Evolutionary conservation across 2,113 vertebrate genomes (phyloP), one percentile per base, ranked within the genome.

Genomic region (Platysteira castanea): DNA sequence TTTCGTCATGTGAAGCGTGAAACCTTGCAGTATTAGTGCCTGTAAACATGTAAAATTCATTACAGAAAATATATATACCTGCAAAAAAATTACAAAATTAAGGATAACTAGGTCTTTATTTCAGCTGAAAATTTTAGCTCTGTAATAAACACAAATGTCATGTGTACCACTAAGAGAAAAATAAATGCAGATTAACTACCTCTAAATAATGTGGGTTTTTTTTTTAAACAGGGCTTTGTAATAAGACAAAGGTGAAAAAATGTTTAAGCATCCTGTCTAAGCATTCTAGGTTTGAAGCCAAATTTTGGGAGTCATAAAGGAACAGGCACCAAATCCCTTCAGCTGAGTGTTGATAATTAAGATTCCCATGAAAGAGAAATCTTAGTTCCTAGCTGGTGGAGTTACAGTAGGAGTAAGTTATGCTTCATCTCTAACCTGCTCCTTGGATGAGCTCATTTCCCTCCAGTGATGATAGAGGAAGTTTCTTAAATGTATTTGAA

Each of bases 321-420:
- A 30, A 8, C 19, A 65, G 33, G 18, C 11, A 20, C 23, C 2
- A 9, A 19, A 37, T 76, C 37, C 6, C 35, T 78, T 85, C 15
- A 41, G 27, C 17, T 13, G 15, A 33, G 26, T 16, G 2, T 53
- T 0, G 0, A 4, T 90, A 60, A 64, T 59, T 47, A 41, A n/a
- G 42, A 50, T 76, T 20, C 13, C 18, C 15, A 52, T 7, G 1
- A 42, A n/a, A 53, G 37, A 73, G 33, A 49, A 31, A 12, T 44
- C 18, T 52, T 35, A 8, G 3, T 83, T 68, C 39, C 57, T 24
- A 8, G 18, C 4, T 60, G n/a, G 37, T 44, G 16, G 46, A 47
- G 24, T 92, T 54, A 4, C 1, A 50, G 52, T 15, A 64, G 27
- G 27, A 54, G 2, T 28, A n/a, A 87, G 13, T 21, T 78, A 3